Conservation (phyloP, 2,888 invertebrate species). For the Rotaria socialis region DNA sequence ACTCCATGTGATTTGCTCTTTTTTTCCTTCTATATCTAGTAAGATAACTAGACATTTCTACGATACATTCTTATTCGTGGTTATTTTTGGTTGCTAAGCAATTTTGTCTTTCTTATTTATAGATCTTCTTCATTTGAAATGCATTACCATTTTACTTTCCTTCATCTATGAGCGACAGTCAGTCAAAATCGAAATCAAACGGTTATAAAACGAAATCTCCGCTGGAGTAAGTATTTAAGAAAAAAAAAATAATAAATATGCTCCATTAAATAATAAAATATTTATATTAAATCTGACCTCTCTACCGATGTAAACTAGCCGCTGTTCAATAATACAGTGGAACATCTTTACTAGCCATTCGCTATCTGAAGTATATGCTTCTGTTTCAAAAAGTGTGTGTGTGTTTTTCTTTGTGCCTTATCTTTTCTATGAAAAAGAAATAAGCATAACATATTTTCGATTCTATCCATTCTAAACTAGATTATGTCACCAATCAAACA, state of each 20-base stretch:
- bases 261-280: background rate
- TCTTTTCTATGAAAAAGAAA: background rate
- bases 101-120: background rate
- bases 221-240: background rate
- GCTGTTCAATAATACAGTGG: background rate
- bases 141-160: background rate
- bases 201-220: constrained; percentile 8
- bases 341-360: background rate
- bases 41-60: background rate
- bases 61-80: too few species aligned
- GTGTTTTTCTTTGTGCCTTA: background rate
- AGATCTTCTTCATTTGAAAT: constrained; percentile 9
- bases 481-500: constrained; percentile 1
- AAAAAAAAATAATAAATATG: background rate
- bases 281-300: background rate
- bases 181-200: background rate
- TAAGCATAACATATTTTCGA: background rate
- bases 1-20: too few species aligned
- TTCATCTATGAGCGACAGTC: constrained; percentile 24
- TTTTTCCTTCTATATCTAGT: too few species aligned
- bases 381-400: background rate
- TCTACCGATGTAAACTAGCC: background rate
- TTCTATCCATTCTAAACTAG: background rate
- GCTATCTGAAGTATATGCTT: background rate
- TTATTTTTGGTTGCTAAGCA: background rate